These are phyloP conservation scores for Vidua chalybeata DNA, from an alignment of 2,113 vertebrate species.

Conservation along the genomic window DNA sequence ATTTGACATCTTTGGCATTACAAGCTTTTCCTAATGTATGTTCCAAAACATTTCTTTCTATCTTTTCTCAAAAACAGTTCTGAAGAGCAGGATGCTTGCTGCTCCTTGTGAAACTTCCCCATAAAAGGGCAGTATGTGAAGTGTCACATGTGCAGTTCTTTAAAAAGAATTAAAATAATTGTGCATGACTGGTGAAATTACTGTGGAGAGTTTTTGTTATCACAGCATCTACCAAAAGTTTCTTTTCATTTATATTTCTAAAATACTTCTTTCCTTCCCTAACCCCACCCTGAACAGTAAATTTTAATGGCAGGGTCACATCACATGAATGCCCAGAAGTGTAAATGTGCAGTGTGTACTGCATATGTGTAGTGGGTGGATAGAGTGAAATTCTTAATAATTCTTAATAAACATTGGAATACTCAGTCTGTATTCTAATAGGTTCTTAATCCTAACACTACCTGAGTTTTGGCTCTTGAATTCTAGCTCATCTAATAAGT, in stretches of 20 bases:
- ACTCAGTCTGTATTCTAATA: not conserved
- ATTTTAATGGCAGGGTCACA: not conserved
- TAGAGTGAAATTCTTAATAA: not conserved
- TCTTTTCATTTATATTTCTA: not conserved
- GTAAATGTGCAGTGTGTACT: not conserved
- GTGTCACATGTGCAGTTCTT: not conserved
- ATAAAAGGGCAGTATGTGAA: not conserved
- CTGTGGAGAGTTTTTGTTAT: not conserved
- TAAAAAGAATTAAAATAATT: not conserved
- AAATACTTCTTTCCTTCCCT: not conserved
- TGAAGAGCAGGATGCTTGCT: not conserved
- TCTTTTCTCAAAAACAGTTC: not conserved
- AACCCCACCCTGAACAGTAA: not conserved
- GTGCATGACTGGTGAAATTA: not conserved
- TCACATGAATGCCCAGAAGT: not conserved
- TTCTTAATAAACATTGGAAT: not conserved
- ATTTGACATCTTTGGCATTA: not conserved
- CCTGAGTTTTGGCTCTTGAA: not conserved
- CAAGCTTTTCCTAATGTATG: not conserved
- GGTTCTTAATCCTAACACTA: not conserved
- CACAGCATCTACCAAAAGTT: not conserved
- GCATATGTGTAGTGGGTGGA: not conserved
- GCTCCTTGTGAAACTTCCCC: not conserved
- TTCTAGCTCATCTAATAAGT: not conserved
- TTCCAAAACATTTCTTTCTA: not conserved